Conservation (phyloP, 2,888 invertebrate genomes). For the Agonopterix subpropinquella region DNA sequence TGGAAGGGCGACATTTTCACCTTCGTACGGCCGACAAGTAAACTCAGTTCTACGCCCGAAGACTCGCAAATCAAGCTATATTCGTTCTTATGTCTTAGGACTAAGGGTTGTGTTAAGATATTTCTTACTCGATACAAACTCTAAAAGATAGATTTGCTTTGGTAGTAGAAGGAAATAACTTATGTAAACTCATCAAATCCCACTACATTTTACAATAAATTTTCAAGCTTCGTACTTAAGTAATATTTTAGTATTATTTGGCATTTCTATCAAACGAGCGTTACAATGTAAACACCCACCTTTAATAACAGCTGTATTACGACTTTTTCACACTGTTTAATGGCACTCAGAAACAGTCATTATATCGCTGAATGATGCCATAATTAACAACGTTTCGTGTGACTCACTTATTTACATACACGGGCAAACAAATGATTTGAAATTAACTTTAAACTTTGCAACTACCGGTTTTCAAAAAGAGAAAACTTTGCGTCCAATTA, state of each 20-base stretch:
- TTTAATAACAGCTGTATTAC: slow-evolving; percentile 5
- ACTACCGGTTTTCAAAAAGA: slow-evolving; percentile 7
- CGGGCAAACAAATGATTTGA: slow-evolving; percentile 18
- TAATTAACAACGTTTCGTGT: slow-evolving; percentile 32
- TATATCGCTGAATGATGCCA: slow-evolving; percentile 26
- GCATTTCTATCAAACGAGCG: no score
- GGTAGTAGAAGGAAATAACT: no score
- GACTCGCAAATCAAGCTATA: no score
- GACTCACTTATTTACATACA: slow-evolving; percentile 27
- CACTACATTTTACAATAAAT: no score
- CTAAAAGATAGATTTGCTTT: no score
- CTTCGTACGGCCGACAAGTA: slow-evolving; percentile 12
- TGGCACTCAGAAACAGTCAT: slow-evolving; percentile 24
- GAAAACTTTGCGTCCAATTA: slow-evolving; percentile 41
- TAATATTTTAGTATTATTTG: no score
- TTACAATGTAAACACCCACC: background rate
- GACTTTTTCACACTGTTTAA: slow-evolving; percentile 30
- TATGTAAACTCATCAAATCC: no score
- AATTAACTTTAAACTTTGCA: slow-evolving; percentile 11
- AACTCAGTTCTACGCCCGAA: no score
- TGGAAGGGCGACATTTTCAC: slow-evolving; percentile 26
- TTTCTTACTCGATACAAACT: no score
- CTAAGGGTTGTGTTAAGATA: no score
- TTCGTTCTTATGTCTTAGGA: no score
- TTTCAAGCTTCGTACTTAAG: no score